These are phyloP conservation scores for Uromys caudimaculatus DNA, from an alignment of 2,797 vertebrate genomes.

Conservation along the genomic window DNA sequence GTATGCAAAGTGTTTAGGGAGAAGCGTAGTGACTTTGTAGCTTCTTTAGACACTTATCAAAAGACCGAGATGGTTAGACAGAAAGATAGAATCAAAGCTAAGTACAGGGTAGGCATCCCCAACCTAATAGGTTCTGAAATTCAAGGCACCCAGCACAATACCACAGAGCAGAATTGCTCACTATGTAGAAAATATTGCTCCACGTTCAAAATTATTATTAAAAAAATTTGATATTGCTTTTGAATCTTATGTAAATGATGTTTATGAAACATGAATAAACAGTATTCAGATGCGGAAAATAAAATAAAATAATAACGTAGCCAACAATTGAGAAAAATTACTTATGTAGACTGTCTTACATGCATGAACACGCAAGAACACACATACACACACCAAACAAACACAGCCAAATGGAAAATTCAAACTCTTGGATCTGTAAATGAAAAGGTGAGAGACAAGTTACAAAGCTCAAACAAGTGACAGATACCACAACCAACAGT, in stretches of 20 bases:
- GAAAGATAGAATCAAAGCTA: not conserved
- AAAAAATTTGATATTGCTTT: not conserved
- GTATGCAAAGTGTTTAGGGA: not conserved
- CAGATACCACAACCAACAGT: not conserved
- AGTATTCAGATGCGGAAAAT: not conserved
- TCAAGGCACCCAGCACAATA: not conserved
- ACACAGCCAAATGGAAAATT: not conserved
- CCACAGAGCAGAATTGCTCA: not conserved
- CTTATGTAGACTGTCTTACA: not conserved
- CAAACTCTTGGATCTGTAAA: not conserved
- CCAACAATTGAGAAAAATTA: not conserved
- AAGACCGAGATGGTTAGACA: not conserved
- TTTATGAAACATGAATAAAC: not conserved
- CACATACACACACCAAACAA: not conserved
- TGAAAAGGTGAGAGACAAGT: conserved; percentile 29
- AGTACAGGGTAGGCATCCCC: not conserved
- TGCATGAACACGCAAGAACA: not conserved
- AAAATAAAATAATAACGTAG: not conserved
- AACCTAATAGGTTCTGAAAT: not conserved
- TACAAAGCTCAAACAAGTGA: conserved; percentile 7
- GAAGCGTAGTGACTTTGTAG: not conserved
- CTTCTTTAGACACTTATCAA: not conserved
- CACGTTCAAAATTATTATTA: not conserved
- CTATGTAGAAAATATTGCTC: not conserved
- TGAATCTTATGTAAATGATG: not conserved